Percentiles rank a stretch among this genome's conserved stretches.
These are phyloP conservation scores for Spisula solida DNA, from an alignment of 2,888 invertebrate genomes.

Conservation along the genomic window DNA sequence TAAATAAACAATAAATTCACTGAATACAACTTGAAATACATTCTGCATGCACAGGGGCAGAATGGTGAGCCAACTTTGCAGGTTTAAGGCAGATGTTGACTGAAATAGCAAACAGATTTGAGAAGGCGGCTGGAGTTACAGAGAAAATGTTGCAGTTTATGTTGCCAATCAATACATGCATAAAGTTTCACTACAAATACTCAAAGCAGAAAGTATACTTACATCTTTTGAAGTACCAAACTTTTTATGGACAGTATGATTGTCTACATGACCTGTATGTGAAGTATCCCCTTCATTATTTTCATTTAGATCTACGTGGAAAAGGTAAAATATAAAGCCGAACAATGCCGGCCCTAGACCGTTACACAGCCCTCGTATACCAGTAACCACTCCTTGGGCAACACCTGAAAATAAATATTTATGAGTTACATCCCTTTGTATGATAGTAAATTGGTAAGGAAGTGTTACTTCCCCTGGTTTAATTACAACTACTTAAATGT, in stretches of 20 bases:
- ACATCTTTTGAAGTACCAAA: conserved; percentile 55
- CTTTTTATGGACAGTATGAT: conserved; percentile 11
- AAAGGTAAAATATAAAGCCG: conserved; percentile 99
- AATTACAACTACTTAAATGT: neutral
- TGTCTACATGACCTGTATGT: conserved; percentile 14
- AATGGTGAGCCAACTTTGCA: too few relatives aligned
- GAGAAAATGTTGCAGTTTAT: too few relatives aligned
- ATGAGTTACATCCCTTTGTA: neutral
- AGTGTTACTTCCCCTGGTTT: neutral
- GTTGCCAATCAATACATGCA: too few relatives aligned
- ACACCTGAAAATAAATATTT: conserved; percentile 80
- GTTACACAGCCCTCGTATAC: conserved; percentile 98
- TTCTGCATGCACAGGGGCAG: too few relatives aligned
- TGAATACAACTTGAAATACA: too few relatives aligned
- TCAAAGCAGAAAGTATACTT: conserved; percentile 22
- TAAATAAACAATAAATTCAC: too few relatives aligned
- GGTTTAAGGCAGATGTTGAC: too few relatives aligned
- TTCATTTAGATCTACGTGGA: conserved; percentile 98
- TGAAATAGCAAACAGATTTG: too few relatives aligned
- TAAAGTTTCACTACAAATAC: neutral
- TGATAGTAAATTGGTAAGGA: neutral
- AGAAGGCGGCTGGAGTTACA: too few relatives aligned
- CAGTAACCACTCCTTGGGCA: conserved; percentile 98
- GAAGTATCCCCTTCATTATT: conserved; percentile 59
- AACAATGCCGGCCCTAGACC: conserved; percentile 99